Evolutionary conservation across 2,797 vertebrate species (phyloP).

Genomic region (Aeoliscus strigatus): DNA sequence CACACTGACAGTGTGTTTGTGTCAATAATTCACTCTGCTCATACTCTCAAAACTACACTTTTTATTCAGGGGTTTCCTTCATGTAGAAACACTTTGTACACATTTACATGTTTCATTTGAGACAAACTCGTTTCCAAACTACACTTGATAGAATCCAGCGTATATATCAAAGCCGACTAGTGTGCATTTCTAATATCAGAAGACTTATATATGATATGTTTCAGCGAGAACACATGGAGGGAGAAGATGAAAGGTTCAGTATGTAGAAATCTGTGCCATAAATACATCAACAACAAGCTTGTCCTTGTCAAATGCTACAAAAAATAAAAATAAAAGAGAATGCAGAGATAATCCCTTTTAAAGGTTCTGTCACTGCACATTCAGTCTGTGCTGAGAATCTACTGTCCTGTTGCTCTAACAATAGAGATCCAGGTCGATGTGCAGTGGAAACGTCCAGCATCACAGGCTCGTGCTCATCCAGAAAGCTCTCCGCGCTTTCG

Average conservation of each 20-base stretch:
- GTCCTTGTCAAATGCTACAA: slow-evolving; percentile 43
- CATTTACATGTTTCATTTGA: slow-evolving; percentile 53
- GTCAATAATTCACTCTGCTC: slow-evolving; percentile 16
- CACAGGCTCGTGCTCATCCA: slow-evolving; percentile 34
- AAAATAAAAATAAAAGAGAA: slow-evolving; percentile 36
- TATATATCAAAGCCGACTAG: slow-evolving; percentile 34
- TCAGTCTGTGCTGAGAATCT: slow-evolving; percentile 27
- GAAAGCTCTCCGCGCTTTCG: slow-evolving; percentile 52
- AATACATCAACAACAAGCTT: slow-evolving; percentile 61
- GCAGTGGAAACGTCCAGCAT: slow-evolving; percentile 56
- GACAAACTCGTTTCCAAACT: slow-evolving; percentile 39
- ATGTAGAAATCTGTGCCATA: slow-evolving; percentile 43
- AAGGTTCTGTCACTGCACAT: slow-evolving; percentile 42
- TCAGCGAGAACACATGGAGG: slow-evolving; percentile 19
- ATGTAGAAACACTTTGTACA: slow-evolving; percentile 64
- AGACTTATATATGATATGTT: slow-evolving; percentile 25
- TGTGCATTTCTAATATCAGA: slow-evolving; percentile 37
- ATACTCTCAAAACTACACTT: slow-evolving; percentile 39
- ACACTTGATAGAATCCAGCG: slow-evolving; percentile 32
- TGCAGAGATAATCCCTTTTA: slow-evolving; percentile 35
- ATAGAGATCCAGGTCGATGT: slow-evolving; percentile 44
- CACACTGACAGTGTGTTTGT: background rate
- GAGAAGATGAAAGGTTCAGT: slow-evolving; percentile 28
- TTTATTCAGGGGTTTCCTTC: slow-evolving; percentile 46
- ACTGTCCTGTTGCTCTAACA: no score